These are phyloP conservation scores for Ectemnius cavifrons DNA, from an alignment of 2,888 invertebrate genomes.

Conservation along the genomic window DNA sequence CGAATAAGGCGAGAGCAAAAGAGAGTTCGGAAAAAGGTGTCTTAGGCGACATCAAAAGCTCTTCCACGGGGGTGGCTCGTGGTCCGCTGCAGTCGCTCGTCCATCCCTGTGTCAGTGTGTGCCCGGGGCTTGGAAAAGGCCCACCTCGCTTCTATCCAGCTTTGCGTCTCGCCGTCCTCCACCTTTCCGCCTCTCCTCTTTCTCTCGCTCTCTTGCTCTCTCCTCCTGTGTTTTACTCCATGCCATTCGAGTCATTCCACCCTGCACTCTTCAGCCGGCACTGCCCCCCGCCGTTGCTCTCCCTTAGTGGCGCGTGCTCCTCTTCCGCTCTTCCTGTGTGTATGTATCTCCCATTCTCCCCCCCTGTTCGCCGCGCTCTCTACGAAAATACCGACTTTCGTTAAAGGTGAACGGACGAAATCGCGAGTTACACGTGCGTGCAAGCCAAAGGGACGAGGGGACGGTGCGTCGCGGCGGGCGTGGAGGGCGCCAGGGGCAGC, in stretches of 20 bases:
- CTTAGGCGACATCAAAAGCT: constrained; percentile 64
- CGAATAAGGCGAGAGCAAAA: constrained; percentile 47
- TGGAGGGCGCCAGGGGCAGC: constrained; percentile 20
- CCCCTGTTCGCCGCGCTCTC: constrained; percentile 3
- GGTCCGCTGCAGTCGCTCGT: constrained; percentile 53
- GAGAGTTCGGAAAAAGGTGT: constrained; percentile 56
- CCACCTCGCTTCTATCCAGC: constrained; percentile 5
- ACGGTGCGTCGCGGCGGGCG: constrained; percentile 46
- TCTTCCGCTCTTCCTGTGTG: constrained; percentile 28
- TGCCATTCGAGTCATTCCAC: too few species aligned
- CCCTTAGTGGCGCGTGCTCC: constrained; percentile 14
- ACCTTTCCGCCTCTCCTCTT: constrained; percentile 6
- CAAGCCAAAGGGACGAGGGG: constrained; percentile 47
- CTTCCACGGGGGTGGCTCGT: constrained; percentile 63
- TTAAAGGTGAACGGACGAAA: constrained; percentile 69
- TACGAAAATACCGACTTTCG: constrained; percentile 61
- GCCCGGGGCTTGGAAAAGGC: constrained; percentile 50
- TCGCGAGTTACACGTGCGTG: constrained; percentile 64
- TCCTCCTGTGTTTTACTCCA: constrained; percentile 4
- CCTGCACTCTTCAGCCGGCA: too few species aligned
- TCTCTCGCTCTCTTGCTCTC: constrained; percentile 2
- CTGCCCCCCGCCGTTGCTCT: neutral
- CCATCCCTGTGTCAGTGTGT: constrained; percentile 55
- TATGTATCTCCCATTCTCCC: constrained; percentile 17
- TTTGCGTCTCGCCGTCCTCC: constrained; percentile 1